Evolutionary conservation across 2,888 invertebrate species (phyloP).

Genomic region (Galeruca laticollis): DNA sequence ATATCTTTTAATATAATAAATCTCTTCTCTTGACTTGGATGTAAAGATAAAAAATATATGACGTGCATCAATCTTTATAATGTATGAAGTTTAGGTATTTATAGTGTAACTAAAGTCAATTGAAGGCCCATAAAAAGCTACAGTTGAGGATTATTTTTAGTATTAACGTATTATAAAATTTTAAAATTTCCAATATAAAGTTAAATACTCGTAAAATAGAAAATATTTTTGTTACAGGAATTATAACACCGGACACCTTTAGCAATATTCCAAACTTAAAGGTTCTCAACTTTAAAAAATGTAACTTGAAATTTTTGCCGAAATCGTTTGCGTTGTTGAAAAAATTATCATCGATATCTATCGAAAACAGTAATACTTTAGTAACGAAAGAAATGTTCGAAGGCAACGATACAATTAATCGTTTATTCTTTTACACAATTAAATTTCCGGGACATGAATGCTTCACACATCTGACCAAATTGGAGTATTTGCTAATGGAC

Average conservation of each 20-base stretch:
- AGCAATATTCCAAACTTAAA: conserved; percentile 25
- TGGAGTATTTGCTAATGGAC: conserved; percentile 23
- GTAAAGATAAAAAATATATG: too few species aligned
- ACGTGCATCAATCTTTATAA: too few species aligned
- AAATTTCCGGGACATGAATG: conserved; percentile 12
- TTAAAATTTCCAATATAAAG: too few species aligned
- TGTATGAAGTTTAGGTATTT: too few species aligned
- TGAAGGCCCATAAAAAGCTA: too few species aligned
- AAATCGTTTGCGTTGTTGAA: conserved; percentile 20
- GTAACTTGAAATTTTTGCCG: conserved; percentile 20
- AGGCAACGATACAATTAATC: conserved; percentile 18
- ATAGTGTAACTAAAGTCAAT: too few species aligned
- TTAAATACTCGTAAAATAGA: too few species aligned
- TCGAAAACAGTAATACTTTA: conserved; percentile 26
- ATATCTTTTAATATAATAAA: too few species aligned
- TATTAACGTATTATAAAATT: too few species aligned
- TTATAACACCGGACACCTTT: conserved; percentile 25
- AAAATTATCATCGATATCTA: conserved; percentile 26
- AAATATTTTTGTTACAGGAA: conserved; percentile 32
- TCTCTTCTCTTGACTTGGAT: too few species aligned
- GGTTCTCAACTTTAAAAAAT: conserved; percentile 26
- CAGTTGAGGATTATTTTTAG: too few species aligned
- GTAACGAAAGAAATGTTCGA: conserved; percentile 34
- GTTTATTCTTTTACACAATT: conserved; percentile 16
- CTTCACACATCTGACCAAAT: conserved; percentile 19